Evolutionary conservation across 2,888 invertebrate species (phyloP), one percentile per base, ranked within the genome.

Genomic region (Ormyrus pomaceus): DNA sequence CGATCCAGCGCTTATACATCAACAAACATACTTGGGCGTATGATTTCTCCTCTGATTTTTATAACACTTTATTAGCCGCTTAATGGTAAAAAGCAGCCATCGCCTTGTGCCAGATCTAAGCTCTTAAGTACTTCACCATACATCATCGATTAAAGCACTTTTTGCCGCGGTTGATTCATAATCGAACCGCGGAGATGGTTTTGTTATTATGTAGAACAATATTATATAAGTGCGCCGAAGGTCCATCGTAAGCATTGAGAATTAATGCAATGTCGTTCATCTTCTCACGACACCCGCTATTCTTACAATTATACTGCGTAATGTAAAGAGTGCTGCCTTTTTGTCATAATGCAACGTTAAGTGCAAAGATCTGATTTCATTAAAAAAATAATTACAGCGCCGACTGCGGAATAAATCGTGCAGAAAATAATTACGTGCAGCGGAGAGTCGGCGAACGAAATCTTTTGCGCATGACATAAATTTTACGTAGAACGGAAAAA

Each of bases 161-260:
- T 77, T 70, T 75, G 45, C 13, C 5, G 2, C 48, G 46, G 48
- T 64, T 55, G 5, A 46, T 13, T 58, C 53, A 59, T 46, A 10
- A 48, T 34, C 34, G 4, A 4, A 34, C 34, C 34, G 34, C 34
- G 34, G 34, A 3, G 48, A 9, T 68, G 48, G 13, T 75, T 61
- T 68, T 58, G 11, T 75, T 75, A 62, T 50, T n/a, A 65, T 51
- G 59, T 68, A 45, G 50, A 75, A 61, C 53, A 10, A 6, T 45
- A 34, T 77, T 77, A 58, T 10, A 64, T 77, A 77, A 77, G 51
- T 7, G 45, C 3, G 66, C n/a, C 51, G 70, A 77, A 77, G 77
- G 77, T 70, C 45, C 70, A 51, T 64, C 45, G 19, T 56, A 51
- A 77, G 50, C 19, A 70, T 70, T n/a, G 56, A 55, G 62, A 77